Conservation (phyloP, 1,140 invertebrate species). For the Magallana angulata region DNA sequence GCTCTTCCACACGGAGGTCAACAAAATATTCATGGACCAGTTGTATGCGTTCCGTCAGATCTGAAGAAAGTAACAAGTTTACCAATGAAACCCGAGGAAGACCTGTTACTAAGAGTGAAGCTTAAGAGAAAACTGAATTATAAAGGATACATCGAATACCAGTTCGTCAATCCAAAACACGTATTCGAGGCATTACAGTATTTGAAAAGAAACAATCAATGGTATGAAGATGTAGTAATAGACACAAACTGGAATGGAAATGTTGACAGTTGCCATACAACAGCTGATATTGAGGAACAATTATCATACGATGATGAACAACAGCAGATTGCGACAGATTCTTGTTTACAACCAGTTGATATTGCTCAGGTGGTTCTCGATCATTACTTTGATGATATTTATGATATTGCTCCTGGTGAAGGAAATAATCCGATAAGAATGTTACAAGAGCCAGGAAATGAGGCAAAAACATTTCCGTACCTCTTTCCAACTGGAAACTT, state of each 20-base stretch:
- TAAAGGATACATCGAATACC: too few relatives aligned
- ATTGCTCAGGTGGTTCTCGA: conserved; percentile 56
- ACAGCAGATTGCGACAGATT: conserved; percentile 42
- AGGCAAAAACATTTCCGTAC: conserved; percentile 43
- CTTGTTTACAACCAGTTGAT: conserved; percentile 57
- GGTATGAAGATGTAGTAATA: conserved; percentile 31
- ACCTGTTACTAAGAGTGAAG: too few relatives aligned
- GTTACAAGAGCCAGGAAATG: conserved; percentile 42
- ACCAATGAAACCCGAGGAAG: too few relatives aligned
- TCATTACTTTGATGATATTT: conserved; percentile 48
- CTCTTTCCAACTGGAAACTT: conserved; percentile 24
- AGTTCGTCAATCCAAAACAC: not conserved
- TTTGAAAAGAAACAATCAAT: conserved; percentile 40
- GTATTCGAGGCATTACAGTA: not conserved
- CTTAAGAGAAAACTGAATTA: too few relatives aligned
- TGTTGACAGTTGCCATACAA: not conserved
- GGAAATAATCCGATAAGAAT: conserved; percentile 36
- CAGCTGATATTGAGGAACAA: not conserved
- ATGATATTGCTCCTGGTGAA: conserved; percentile 46
- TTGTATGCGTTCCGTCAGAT: too few relatives aligned
- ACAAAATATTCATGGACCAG: not conserved
- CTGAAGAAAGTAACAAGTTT: too few relatives aligned
- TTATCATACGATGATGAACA: not conserved
- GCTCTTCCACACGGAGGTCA: too few relatives aligned
- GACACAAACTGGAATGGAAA: not conserved